Evolutionary conservation across 2,888 invertebrate genomes (phyloP).

Genomic region (Dynastes hyllus): DNA sequence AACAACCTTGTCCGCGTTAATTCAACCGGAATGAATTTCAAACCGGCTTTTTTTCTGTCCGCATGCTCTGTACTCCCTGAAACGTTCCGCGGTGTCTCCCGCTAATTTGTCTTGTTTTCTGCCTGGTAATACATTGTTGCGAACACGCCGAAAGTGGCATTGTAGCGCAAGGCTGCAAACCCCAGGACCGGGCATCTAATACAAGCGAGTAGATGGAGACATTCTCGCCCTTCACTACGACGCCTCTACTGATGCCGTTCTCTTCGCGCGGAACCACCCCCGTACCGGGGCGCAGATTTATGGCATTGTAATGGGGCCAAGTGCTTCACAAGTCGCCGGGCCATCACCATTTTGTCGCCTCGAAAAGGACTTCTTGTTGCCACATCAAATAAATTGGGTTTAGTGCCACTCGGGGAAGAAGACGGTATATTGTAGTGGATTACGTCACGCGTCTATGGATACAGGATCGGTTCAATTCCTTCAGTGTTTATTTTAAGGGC

Average conservation of each 20-base stretch:
- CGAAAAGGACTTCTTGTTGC: constrained; percentile 69
- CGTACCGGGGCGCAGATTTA: constrained; percentile 72
- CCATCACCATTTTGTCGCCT: constrained; percentile 76
- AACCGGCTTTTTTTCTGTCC: constrained; percentile 41
- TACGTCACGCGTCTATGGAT: neutral
- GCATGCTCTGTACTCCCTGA: neutral
- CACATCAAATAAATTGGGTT: constrained; percentile 71
- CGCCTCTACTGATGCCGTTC: constrained; percentile 55
- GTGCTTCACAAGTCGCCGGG: constrained; percentile 77
- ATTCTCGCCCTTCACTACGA: constrained; percentile 63
- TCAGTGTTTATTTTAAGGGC: constrained; percentile 44
- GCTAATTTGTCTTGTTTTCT: constrained; percentile 67
- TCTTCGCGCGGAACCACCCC: constrained; percentile 48
- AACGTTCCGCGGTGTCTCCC: constrained; percentile 43
- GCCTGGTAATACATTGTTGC: constrained; percentile 65
- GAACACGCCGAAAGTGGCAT: constrained; percentile 63
- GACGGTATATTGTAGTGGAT: constrained; percentile 8
- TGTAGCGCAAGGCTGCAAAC: neutral
- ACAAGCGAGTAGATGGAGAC: constrained; percentile 63
- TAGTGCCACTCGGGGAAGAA: constrained; percentile 55
- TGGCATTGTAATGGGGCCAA: constrained; percentile 78
- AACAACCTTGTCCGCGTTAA: constrained; percentile 17
- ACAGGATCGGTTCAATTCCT: constrained; percentile 15
- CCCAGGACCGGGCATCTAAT: constrained; percentile 13
- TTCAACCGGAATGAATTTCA: constrained; percentile 47